phyloP scores from a whole-genome alignment of 2,888 invertebrate species.

The Chloroclysta siterata region DNA sequence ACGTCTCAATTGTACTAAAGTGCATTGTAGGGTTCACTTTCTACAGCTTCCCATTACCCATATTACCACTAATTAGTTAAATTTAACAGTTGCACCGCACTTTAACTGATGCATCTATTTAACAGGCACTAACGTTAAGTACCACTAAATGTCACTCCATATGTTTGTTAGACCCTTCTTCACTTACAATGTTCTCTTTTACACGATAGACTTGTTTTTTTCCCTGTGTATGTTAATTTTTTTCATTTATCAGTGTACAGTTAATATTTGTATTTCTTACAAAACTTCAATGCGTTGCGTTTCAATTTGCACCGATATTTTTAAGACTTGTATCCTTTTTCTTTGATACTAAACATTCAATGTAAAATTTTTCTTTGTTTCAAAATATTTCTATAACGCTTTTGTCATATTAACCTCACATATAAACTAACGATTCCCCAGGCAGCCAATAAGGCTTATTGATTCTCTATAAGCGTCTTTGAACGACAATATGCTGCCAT shows the following conservation, averaged over 20 bases:
- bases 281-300: slow-evolving; percentile 37
- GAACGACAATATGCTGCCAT: slow-evolving; percentile 62
- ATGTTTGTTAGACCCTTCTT: slow-evolving; percentile 67
- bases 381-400: too few relatives aligned
- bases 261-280: slow-evolving; percentile 52
- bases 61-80: slow-evolving; percentile 68
- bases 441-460: slow-evolving; percentile 5
- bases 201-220: slow-evolving; percentile 60
- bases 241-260: slow-evolving; percentile 66
- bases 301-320: slow-evolving; percentile 34
- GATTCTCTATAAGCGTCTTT: slow-evolving; percentile 23
- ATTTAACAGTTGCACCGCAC: slow-evolving; percentile 72
- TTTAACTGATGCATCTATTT: slow-evolving; percentile 73
- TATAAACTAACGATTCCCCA: background rate
- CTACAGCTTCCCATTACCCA: slow-evolving; percentile 27
- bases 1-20: slow-evolving; percentile 16
- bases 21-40: slow-evolving; percentile 16
- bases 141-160: slow-evolving; percentile 76
- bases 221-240: slow-evolving; percentile 68
- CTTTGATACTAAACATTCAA: too few relatives aligned
- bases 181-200: slow-evolving; percentile 62
- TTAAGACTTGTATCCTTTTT: too few relatives aligned
- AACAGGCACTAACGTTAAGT: slow-evolving; percentile 73
- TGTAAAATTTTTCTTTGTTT: too few relatives aligned
- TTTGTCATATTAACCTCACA: background rate